Evolutionary conservation across 2,797 vertebrate species (phyloP).

Genomic region (Pseudotriccus pelzelni): DNA sequence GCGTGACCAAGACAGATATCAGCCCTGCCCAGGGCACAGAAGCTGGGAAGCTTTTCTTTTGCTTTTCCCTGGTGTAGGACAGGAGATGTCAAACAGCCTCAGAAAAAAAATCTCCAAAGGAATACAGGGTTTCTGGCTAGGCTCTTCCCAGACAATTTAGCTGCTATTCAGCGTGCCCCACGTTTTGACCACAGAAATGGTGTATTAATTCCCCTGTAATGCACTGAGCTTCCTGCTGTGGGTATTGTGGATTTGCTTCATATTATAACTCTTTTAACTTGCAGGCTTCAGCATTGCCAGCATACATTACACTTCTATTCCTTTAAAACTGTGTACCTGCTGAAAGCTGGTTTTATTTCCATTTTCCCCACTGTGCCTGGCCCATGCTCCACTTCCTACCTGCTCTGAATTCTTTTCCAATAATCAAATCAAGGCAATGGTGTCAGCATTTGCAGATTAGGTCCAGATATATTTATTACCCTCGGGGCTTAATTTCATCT

Average conservation of each 20-base stretch:
- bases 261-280: neutral
- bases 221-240: neutral
- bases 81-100: neutral
- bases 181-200: neutral
- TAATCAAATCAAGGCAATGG: neutral
- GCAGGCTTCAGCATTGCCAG: neutral
- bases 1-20: rapidly evolving
- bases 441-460: neutral
- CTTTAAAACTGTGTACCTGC: neutral
- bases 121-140: neutral
- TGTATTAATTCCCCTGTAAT: neutral
- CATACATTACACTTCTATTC: neutral
- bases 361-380: neutral
- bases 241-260: neutral
- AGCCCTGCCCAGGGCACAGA: rapidly evolving
- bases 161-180: neutral
- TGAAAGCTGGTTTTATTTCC: neutral
- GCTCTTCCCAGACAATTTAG: neutral
- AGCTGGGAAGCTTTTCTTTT: neutral
- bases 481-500: neutral
- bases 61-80: neutral
- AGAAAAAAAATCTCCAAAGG: neutral
- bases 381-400: neutral
- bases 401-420: neutral
- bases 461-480: neutral